These are phyloP conservation scores for Coendou prehensilis DNA, from an alignment of 2,797 vertebrate species.

Conservation along the genomic window DNA sequence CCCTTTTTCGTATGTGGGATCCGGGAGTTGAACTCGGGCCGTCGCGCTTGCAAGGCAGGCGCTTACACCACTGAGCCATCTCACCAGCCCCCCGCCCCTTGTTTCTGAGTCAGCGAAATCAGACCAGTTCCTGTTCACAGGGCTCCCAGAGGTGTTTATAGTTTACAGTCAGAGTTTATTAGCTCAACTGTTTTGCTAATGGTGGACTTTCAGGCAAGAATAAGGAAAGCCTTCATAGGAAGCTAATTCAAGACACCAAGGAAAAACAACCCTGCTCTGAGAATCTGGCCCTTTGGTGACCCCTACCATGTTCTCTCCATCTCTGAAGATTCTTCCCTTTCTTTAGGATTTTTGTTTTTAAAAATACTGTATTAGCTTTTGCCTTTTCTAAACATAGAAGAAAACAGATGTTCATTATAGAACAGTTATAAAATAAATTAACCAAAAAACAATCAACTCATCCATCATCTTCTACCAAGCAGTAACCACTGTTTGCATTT, in stretches of 20 bases:
- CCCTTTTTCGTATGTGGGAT: too few species aligned
- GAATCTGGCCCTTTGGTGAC: not conserved
- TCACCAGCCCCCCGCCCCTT: not conserved
- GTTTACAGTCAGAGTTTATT: conserved; percentile 26
- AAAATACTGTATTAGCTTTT: not conserved
- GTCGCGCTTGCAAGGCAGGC: too few species aligned
- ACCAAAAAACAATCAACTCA: conserved; percentile 33
- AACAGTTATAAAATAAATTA: conserved; percentile 14
- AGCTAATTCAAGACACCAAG: not conserved
- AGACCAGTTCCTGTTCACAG: not conserved
- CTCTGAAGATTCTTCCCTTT: not conserved
- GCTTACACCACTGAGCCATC: too few species aligned
- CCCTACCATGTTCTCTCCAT: not conserved
- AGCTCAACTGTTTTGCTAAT: not conserved
- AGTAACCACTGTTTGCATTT: conserved; percentile 20
- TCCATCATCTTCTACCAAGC: not conserved
- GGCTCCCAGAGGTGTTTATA: not conserved
- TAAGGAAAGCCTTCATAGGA: conserved; percentile 20
- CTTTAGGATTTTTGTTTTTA: not conserved
- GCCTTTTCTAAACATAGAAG: not conserved
- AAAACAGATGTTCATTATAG: conserved; percentile 1
- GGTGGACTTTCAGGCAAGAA: not conserved
- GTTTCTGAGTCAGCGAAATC: not conserved
- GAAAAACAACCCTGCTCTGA: not conserved
- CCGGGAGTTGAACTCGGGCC: too few species aligned